Percentiles rank a stretch among this genome's conserved stretches.
Evolutionary conservation across 2,797 vertebrate species (phyloP).

Genomic region (Chelonia mydas): DNA sequence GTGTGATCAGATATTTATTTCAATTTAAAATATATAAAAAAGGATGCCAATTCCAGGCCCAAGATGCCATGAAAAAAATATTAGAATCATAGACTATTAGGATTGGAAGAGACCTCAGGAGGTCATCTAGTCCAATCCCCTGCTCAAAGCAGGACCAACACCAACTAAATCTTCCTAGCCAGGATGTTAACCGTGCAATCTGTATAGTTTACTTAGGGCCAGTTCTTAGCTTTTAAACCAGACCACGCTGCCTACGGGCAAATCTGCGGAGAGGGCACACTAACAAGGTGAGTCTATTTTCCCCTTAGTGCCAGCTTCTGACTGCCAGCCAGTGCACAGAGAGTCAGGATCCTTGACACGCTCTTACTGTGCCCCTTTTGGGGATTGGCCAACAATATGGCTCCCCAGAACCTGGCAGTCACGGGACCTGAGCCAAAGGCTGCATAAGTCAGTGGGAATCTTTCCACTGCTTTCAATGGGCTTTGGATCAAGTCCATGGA

Average conservation of each 20-base stretch:
- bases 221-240: background rate
- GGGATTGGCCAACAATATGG: background rate
- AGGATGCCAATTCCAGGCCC: background rate
- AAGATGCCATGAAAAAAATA: background rate
- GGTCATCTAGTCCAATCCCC: no score
- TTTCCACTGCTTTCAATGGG: background rate
- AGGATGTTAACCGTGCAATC: background rate
- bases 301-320: background rate
- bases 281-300: background rate
- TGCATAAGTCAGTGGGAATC: background rate
- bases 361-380: background rate
- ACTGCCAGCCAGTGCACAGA: background rate
- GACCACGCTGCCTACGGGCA: background rate
- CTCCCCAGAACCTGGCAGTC: background rate
- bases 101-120: no score
- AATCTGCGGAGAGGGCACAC: background rate
- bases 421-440: background rate
- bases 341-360: background rate
- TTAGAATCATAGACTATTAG: background rate
- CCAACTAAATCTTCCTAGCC: no score
- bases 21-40: background rate
- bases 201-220: background rate
- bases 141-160: no score
- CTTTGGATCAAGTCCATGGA: background rate
- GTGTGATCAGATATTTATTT: background rate